Base-by-base conservation (phyloP, 92 coral and sea anemone genomes). In the Palythoa grandiflora region DNA sequence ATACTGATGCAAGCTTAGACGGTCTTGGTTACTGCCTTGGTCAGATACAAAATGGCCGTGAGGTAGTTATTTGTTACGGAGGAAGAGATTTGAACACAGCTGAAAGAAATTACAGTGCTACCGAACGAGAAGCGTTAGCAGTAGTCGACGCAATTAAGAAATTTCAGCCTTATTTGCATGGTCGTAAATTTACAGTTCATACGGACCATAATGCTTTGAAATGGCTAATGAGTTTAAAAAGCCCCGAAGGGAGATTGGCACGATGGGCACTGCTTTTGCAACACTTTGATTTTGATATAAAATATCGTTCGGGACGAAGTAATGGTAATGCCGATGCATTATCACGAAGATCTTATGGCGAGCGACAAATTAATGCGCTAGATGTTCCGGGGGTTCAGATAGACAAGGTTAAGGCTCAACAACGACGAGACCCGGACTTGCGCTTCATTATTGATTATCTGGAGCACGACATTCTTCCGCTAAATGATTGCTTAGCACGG, bases 401-500 rank as follows among this genome's bases (percentile, higher is more conserved):
- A 2, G 40, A 66, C 1, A 72, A 39, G 8, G 61, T 91, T 52
- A 35, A 5, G 13, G 61, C 39, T 4, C 47, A 54, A 11, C 92
- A 94, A 80, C 75, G 87, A 0, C 74, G 81, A 15, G 93, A 92
- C 59, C 73, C 86, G 6, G 81, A 84, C 1, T 16, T 92, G 1
- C 44, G 68, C 2, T 78, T 75, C 15, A 54, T 92, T 2, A 85
- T 91, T 47, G 55, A 75, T 16, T 93, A 86, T 59, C 68, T 91
- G 17, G 90, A 88, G 47, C 63, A 70, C 21, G 87, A 84, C 35
- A 53, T 54, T 3, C 60, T 93, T 9, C 96, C 96, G 0, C 10
- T 11, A 21, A 75, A 74, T n/a, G 74, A 87, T 38, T 40, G 39
- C 9, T 17, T 38, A 1, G 93, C 90, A 0, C 87, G 87, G 21